Percentiles rank a stretch among this genome's conserved stretches.
phyloP scores from a whole-genome alignment of 2,113 vertebrate species.

The Phrynosoma blainvillii region DNA sequence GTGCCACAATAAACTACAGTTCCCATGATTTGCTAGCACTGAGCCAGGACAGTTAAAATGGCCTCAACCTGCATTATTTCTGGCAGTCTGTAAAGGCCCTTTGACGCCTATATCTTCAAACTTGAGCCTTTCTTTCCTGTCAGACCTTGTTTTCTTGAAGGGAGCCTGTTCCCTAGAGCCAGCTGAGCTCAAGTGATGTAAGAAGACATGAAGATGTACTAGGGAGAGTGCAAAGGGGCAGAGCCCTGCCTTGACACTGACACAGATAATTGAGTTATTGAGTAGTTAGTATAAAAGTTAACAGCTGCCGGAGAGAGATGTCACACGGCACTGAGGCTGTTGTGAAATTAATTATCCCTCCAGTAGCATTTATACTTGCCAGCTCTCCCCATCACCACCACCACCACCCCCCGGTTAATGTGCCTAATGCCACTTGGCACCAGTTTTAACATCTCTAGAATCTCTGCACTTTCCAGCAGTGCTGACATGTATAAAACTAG shows the following conservation, averaged over 20 bases:
- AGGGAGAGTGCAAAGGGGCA: conserved; percentile 46
- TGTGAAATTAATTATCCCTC: conserved; percentile 37
- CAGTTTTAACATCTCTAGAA: conserved; percentile 25
- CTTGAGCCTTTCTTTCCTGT: conserved; percentile 55
- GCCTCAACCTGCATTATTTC: too few species aligned
- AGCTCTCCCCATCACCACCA: conserved; percentile 3
- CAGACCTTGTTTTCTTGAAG: conserved; percentile 52
- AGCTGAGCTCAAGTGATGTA: conserved; percentile 39
- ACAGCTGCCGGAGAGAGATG: conserved; percentile 44
- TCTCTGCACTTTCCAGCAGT: background rate
- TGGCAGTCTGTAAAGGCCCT: too few species aligned
- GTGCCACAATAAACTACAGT: too few species aligned
- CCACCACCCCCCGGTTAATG: conserved; percentile 6
- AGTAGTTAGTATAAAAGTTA: conserved; percentile 56
- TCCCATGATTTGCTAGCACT: too few species aligned
- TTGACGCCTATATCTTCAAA: conserved; percentile 22
- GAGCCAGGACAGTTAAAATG: too few species aligned
- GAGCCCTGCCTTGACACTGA: conserved; percentile 50
- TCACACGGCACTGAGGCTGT: conserved; percentile 35
- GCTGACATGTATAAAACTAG: fast-evolving
- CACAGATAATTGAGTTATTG: conserved; percentile 59
- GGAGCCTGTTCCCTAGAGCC: conserved; percentile 45
- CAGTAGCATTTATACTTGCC: conserved; percentile 40
- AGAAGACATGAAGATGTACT: conserved; percentile 44
- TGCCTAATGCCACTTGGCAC: conserved; percentile 44